phyloP scores from a whole-genome alignment of 2,797 vertebrate genomes.

The Amazona finschi region DNA sequence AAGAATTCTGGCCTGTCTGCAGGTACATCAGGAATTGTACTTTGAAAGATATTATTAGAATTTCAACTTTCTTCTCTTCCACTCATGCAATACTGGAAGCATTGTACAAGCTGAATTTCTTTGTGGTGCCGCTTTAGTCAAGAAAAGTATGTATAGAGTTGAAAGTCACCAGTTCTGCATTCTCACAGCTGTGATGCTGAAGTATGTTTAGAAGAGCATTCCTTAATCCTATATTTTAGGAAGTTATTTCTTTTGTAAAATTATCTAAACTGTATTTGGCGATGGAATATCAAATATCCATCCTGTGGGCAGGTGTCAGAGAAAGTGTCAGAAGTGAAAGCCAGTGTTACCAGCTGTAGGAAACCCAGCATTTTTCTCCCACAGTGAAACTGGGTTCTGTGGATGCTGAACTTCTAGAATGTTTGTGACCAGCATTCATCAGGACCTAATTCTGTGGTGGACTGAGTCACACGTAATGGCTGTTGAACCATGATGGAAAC shows the following conservation, averaged over 20 bases:
- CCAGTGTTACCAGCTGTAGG: neutral
- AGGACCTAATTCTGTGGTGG: neutral
- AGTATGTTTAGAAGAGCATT: neutral
- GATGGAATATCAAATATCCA: neutral
- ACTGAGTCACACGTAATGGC: neutral
- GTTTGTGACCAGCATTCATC: neutral
- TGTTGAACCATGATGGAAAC: neutral
- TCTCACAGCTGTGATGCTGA: neutral
- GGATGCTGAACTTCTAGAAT: neutral
- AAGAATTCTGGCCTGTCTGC: neutral
- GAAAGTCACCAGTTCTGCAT: neutral
- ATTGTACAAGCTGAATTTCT: neutral
- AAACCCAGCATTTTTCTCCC: neutral
- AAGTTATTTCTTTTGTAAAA: neutral
- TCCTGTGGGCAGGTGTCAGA: neutral
- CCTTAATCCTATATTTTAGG: neutral
- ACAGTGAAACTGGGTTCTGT: neutral
- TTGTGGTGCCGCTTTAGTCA: neutral
- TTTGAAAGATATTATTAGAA: neutral
- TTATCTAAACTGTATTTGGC: neutral
- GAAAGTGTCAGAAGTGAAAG: neutral
- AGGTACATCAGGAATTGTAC: neutral
- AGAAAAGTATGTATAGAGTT: neutral
- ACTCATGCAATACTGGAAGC: neutral
- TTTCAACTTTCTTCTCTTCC: neutral